Evolutionary conservation across 2,888 invertebrate genomes (phyloP).

Genomic region (Serripes groenlandicus): DNA sequence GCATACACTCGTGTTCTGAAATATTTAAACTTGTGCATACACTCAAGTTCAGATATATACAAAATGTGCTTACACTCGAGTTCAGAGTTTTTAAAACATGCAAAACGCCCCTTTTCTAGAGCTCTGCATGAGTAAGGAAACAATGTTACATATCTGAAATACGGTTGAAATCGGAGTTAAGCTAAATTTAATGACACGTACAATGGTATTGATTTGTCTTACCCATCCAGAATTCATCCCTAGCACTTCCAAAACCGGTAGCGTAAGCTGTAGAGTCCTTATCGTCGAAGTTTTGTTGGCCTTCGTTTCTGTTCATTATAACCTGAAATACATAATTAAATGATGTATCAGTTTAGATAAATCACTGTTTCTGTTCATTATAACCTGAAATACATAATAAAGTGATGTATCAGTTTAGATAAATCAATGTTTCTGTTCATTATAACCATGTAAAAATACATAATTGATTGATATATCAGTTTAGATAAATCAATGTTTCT

Average conservation of each 20-base stretch:
- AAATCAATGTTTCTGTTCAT: not conserved
- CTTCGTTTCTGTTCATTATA: constrained; percentile 44
- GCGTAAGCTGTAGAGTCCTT: constrained; percentile 35
- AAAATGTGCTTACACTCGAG: too few species aligned
- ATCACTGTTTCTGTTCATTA: not conserved
- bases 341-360: not conserved
- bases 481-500: not conserved
- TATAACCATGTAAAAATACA: not conserved
- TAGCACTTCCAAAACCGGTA: constrained; percentile 40
- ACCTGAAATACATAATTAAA: constrained; percentile 31
- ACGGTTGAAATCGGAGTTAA: too few species aligned
- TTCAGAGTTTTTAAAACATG: too few species aligned
- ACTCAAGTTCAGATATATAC: too few species aligned
- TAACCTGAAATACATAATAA: not conserved
- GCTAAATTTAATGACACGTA: too few species aligned
- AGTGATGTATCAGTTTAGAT: not conserved
- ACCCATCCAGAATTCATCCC: constrained; percentile 56
- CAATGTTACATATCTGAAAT: too few species aligned
- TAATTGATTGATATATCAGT: not conserved
- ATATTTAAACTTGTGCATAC: too few species aligned
- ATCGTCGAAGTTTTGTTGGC: constrained; percentile 26
- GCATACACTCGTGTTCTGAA: too few species aligned
- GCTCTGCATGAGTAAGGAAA: too few species aligned
- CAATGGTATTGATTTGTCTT: too few species aligned
- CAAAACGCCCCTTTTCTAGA: too few species aligned